phyloP scores from a whole-genome alignment of 2,113 vertebrate species.

The Saguinus imperator region DNA sequence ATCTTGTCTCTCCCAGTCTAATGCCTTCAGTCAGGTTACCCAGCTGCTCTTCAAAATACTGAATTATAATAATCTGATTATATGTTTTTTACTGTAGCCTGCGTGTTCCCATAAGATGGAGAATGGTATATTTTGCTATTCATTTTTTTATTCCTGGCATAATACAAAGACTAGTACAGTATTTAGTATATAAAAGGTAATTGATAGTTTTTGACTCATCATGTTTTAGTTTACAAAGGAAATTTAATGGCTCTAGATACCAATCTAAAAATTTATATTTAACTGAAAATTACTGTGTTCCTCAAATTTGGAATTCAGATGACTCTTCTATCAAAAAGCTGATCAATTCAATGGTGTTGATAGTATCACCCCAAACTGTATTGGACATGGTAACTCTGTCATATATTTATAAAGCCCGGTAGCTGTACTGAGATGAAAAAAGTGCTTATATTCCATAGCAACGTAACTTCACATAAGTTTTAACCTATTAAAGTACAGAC shows the following conservation, averaged over 20 bases:
- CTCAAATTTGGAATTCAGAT: not conserved
- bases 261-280: constrained; percentile 16
- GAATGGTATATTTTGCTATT: not conserved
- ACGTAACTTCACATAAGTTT: not conserved
- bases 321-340: not conserved
- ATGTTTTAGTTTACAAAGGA: not conserved
- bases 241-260: not conserved
- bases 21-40: not conserved
- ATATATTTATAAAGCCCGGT: not conserved
- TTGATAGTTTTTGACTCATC: not conserved
- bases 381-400: not conserved
- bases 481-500: not conserved
- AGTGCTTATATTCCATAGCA: not conserved
- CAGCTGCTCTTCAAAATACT: not conserved
- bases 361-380: not conserved
- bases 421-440: not conserved
- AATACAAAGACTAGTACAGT: not conserved
- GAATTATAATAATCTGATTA: not conserved
- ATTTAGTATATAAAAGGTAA: not conserved
- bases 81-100: not conserved
- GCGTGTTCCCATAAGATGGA: not conserved
- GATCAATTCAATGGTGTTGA: not conserved
- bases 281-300: not conserved
- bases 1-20: not conserved
- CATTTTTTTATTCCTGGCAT: not conserved